Evolutionary conservation across 2,113 vertebrate genomes (phyloP), one percentile per base, ranked within the genome.

Genomic region (Gymnocephalus cernua): DNA sequence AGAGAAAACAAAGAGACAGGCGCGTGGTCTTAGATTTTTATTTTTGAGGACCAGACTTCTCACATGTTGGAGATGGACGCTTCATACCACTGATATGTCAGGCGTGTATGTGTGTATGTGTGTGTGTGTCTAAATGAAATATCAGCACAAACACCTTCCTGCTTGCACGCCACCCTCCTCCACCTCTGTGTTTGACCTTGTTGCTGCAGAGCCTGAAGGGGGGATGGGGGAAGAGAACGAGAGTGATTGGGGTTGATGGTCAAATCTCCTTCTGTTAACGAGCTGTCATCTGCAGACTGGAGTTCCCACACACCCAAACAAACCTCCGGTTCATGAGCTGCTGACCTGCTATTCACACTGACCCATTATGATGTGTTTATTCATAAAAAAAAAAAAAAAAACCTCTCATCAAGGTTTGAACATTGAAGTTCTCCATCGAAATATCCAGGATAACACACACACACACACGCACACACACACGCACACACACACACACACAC

Each of bases 281-380:
- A 92, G 90, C 92, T 93, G 92, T 94, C 91, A 94, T 82, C 66
- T 86, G 90, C 93, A 94, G 90, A 45, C 82, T 68, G 75, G 80
- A 77, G 90, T 92, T 94, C 92, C 85, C 92, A 93, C 92, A 92
- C 87, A 68, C 57, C 35, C 45, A 67, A 63, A 57, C 67, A 76
- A 59, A 73, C 77, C 54, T 50, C 0, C 11, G 59, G 72, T 81
- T 83, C 69, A 77, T n/a, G 45, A 38, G 68, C 68, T 2, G 14
- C 57, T 74, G 89, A 86, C 71, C 83, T 82, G 73, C 70, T 21
- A 27, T 41, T 59, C 72, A 72, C 35, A 5, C 41, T 59, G 70
- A 48, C 59, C 57, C 58, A n/a, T 71, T 57, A 51, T 64, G 44
- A 64, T 51, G 50, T 56, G 85, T 74, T 67, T 32, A 76, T 83